Conservation (phyloP, 2,888 invertebrate species). For the Pyrgus malvae region DNA sequence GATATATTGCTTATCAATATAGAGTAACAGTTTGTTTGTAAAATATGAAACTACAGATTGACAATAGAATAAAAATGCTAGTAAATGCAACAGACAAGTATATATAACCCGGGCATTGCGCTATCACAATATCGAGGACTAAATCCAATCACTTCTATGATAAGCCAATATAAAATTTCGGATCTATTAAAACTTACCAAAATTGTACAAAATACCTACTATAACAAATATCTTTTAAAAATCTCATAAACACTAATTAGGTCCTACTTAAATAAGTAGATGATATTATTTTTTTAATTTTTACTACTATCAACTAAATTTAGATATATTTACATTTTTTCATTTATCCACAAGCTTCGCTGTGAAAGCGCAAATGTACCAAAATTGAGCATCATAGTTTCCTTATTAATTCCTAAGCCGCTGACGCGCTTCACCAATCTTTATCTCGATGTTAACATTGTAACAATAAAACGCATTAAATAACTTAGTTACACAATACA, state of each 20-base stretch:
- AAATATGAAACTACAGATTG: conserved; percentile 66
- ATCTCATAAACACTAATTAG: conserved; percentile 78
- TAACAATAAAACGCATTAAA: conserved; percentile 76
- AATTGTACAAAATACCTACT: conserved; percentile 67
- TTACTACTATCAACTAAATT: conserved; percentile 73
- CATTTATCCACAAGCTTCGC: conserved; percentile 68
- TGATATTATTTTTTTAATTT: conserved; percentile 62
- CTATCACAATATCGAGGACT: conserved; percentile 67
- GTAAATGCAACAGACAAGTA: conserved; percentile 76
- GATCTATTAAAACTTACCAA: conserved; percentile 65
- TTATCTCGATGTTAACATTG: conserved; percentile 53
- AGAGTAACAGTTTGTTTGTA: conserved; percentile 75
- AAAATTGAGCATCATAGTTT: conserved; percentile 74
- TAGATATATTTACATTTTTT: conserved; percentile 73
- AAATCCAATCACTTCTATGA: conserved; percentile 47
- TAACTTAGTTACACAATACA: conserved; percentile 74
- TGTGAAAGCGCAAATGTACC: conserved; percentile 74
- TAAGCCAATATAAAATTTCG: conserved; percentile 72
- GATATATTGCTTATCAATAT: conserved; percentile 81
- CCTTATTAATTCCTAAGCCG: conserved; percentile 44
- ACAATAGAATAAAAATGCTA: conserved; percentile 74
- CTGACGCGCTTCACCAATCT: conserved; percentile 60
- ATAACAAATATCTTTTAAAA: conserved; percentile 66
- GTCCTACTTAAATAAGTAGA: conserved; percentile 70
- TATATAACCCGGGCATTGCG: conserved; percentile 67